Base-by-base conservation (phyloP, 2,113 vertebrate species). In the Pseudorasbora parva region DNA sequence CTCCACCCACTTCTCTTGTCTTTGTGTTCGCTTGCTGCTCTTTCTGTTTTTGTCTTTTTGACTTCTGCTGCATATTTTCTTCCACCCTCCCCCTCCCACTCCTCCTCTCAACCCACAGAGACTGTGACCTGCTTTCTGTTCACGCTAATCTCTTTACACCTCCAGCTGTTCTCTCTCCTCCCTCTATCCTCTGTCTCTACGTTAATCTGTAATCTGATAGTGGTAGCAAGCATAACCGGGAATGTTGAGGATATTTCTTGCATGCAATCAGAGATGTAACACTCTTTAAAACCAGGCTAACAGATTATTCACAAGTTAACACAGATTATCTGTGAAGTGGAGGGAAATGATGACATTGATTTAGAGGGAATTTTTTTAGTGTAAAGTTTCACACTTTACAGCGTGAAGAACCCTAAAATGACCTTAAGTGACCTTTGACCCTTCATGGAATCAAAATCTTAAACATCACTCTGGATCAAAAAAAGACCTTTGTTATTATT, bases 91-190 rank as follows among this genome's bases (percentile, higher is more conserved):
- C 37, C 57, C 57, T 12, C 21, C 17, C 45, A 4, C 47, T 69
- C 56, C 43, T 25, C 21, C 59, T 75, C 47, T 54, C 19, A 62
- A 8, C 71, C 74, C 74, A 72, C 30, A 49, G 82, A 86, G 43
- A 45, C 79, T 64, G 49, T 79, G 80, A 76, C 56, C 54, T 56
- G 59, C 56, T 74, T 77, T 84, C 84, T 69, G 51, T 54, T 72
- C 79, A 78, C 68, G 45, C 64, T 88, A 88, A 54, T 76, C 74
- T 83, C 66, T 85, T 81, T 76, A 88, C 84, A 66, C 72, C 71
- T 59, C 57, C 87, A 87, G 76, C 81, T 85, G 85, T 85, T 86
- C 49, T 59, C 75, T 69, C 80, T 79, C 64, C 77, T 71, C 62
- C 60, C 15, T 56, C 74, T 78, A 78, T 57, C 47, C 37, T 57